These are phyloP conservation scores for Chymomyza fuscimana DNA, from an alignment of 2,888 invertebrate species.

Conservation along the genomic window DNA sequence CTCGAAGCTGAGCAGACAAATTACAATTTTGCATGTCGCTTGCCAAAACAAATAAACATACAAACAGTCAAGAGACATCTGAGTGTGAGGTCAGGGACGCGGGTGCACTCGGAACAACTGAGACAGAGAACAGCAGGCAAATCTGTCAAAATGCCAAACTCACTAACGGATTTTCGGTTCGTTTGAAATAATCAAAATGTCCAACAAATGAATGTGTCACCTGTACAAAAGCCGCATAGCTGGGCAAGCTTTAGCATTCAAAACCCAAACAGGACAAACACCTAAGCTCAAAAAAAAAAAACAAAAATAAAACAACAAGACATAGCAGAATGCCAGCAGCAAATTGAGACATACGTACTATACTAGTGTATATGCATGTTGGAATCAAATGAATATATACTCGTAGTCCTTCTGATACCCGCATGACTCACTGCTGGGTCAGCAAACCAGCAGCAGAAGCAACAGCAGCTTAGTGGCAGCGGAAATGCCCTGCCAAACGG, in stretches of 20 bases:
- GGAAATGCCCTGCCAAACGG: conserved; percentile 58
- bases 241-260: conserved; percentile 12
- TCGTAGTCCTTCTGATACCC: background rate
- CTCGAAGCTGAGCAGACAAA: conserved; percentile 39
- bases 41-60: conserved; percentile 6
- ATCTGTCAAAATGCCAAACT: conserved; percentile 50
- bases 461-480: conserved; percentile 32
- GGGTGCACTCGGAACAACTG: background rate
- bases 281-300: conserved; percentile 28
- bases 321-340: conserved; percentile 47
- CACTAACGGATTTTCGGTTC: conserved; percentile 52
- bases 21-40: conserved; percentile 53
- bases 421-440: background rate
- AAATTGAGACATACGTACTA: conserved; percentile 52
- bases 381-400: background rate
- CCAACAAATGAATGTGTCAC: conserved; percentile 67
- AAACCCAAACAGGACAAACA: conserved; percentile 18
- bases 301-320: background rate
- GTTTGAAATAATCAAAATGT: conserved; percentile 69
- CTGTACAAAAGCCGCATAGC: conserved; percentile 47
- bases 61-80: background rate
- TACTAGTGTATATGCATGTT: background rate
- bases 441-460: conserved; percentile 24
- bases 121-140: conserved; percentile 19
- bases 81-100: background rate